Percentiles rank a stretch among this genome's conserved stretches.
Evolutionary conservation across 2,888 invertebrate genomes (phyloP).

Genomic region (Pedicia rivosa): DNA sequence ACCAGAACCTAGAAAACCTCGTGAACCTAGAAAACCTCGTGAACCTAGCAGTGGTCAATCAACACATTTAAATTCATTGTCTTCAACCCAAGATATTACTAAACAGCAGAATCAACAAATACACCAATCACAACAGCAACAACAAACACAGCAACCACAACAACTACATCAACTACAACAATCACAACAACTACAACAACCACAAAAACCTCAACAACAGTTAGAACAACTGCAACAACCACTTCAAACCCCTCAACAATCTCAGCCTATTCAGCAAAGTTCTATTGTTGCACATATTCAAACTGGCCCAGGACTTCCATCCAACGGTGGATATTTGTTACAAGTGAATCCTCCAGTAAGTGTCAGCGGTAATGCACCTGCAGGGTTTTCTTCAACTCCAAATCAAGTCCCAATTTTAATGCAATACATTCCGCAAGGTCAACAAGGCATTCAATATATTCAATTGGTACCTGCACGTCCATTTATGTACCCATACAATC

Average conservation of each 20-base stretch:
- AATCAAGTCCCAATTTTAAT: background rate
- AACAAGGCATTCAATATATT: background rate
- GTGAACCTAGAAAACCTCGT: no score
- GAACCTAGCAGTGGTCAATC: no score
- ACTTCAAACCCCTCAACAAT: no score
- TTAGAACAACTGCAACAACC: background rate
- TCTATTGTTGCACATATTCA: no score
- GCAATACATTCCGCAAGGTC: constrained; percentile 2
- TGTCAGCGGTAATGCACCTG: no score
- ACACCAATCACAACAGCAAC: background rate
- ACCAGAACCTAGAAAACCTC: no score
- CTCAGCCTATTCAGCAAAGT: no score
- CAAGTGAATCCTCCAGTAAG: background rate
- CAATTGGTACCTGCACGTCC: background rate
- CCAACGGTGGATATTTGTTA: background rate
- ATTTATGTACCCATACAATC: background rate
- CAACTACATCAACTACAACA: background rate
- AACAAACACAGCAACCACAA: background rate
- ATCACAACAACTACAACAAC: background rate
- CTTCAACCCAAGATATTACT: no score
- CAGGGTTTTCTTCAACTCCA: background rate
- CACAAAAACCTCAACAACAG: constrained; percentile 1
- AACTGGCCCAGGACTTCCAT: background rate
- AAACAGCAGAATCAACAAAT: background rate
- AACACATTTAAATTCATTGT: no score